Evolutionary conservation across 2,797 vertebrate species (phyloP).

Genomic region (Lithobates sylvaticus): DNA sequence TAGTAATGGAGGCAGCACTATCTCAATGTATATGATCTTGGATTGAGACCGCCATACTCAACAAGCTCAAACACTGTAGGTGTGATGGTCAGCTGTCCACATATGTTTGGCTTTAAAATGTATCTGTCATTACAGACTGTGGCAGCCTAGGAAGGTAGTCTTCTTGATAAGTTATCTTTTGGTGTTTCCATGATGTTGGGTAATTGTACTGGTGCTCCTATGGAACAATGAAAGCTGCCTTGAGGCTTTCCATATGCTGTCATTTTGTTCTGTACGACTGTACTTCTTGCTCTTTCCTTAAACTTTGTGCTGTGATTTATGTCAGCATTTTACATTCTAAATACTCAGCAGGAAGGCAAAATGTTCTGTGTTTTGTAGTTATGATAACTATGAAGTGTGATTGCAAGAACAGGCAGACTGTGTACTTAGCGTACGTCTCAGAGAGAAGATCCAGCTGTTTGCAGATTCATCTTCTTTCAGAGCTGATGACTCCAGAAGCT

Average conservation of each 20-base stretch:
- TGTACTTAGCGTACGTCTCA: background rate
- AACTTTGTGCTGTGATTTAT: conserved; percentile 7
- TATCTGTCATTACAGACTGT: too few species aligned
- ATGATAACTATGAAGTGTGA: background rate
- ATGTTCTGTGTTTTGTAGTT: background rate
- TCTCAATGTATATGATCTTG: too few species aligned
- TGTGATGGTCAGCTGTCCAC: too few species aligned
- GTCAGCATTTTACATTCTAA: background rate
- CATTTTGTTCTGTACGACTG: background rate
- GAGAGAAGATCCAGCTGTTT: background rate
- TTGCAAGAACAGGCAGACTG: background rate
- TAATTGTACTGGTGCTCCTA: too few species aligned
- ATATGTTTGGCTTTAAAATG: too few species aligned
- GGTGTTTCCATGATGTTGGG: too few species aligned
- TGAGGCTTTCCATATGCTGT: conserved; percentile 19
- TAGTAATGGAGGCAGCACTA: too few species aligned
- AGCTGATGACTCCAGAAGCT: background rate
- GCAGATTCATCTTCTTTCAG: background rate
- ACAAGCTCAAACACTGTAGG: too few species aligned
- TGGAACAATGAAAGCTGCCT: too few species aligned
- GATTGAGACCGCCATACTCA: too few species aligned
- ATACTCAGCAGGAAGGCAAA: background rate
- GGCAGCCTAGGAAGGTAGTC: too few species aligned
- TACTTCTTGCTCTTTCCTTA: background rate
- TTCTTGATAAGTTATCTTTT: too few species aligned